Base-by-base conservation (phyloP, 2,797 vertebrate genomes). In the Eulemur albifrons region DNA sequence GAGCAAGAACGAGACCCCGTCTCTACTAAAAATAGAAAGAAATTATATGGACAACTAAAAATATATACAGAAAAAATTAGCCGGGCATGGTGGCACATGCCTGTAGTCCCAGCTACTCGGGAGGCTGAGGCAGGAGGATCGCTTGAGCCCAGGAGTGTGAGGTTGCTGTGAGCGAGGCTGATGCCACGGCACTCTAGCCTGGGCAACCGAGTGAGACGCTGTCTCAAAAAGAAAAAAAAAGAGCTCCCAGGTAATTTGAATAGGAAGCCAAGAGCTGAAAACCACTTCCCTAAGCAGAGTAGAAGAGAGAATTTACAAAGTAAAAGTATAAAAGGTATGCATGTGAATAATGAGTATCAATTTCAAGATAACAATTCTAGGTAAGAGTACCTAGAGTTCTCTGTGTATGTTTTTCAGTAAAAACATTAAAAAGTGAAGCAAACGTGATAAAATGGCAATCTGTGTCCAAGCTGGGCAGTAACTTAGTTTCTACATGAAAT, bases 381-480 rank as follows among this genome's bases (percentile, higher is more conserved):
- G 20, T 63, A 72, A 63, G 4, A 73, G 61, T 48, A 77, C 35
- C 4, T n/a, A 96, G 25, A 69, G 4, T 82, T 91, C 35, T 3
- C 21, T 87, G 32, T 48, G 43, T 40, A 21, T 75, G 18, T 9
- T 61, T 61, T 87, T 86, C 67, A 70, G 45, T 76, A 38, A 61
- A 90, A 80, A 75, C 15, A 65, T 43, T 84, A 72, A 45, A 73
- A 81, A 90, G 79, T 61, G 50, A 93, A 93, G 80, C 45, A 95
- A 84, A 72, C 38, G 45, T 4, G 57, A 75, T 40, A 84, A 89
- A 95, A 79, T n/a, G 2, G 38, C 80, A 84, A 80, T 72, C 81
- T 63, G 0, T 21, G 27, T 48, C 69, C 50, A 76, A 88, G 23
- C 61, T 3, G 14, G 38, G 50, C 6, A 32, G 7, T 52, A 43